A percentile compares a stretch with the other conserved stretches of the same genome.
Evolutionary conservation across 2,888 invertebrate species (phyloP).

Genomic region (Pyrocoelia pectoralis): DNA sequence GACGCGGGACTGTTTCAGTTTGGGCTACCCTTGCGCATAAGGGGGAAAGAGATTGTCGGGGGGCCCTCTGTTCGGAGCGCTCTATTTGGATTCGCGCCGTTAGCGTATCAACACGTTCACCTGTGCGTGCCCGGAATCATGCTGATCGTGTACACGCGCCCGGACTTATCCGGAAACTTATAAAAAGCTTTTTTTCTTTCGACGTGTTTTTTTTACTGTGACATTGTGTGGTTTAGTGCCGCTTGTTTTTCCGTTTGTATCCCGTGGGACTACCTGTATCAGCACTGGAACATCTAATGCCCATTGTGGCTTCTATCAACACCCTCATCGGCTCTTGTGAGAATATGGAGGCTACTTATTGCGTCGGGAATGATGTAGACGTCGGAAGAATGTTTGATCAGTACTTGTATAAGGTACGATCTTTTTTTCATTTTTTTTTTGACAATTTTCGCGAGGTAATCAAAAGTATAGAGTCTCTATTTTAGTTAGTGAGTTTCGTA

Average conservation of each 20-base stretch:
- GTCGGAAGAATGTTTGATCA: slow-evolving; percentile 73
- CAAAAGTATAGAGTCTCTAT: neutral
- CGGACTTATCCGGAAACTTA: slow-evolving; percentile 44
- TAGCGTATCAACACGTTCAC: slow-evolving; percentile 45
- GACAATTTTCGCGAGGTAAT: neutral
- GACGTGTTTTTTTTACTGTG: slow-evolving; percentile 20
- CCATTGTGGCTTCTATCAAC: slow-evolving; percentile 62
- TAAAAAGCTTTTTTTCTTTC: slow-evolving; percentile 19
- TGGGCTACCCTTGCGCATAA: slow-evolving; percentile 55
- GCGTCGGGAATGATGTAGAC: slow-evolving; percentile 67
- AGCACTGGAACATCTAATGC: slow-evolving; percentile 63
- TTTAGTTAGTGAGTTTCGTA: slow-evolving; percentile 25
- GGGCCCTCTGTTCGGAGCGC: slow-evolving; percentile 54
- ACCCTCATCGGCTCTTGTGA: slow-evolving; percentile 62
- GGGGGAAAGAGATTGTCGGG: slow-evolving; percentile 49
- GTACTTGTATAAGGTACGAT: slow-evolving; percentile 69
- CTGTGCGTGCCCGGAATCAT: slow-evolving; percentile 50
- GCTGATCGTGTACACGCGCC: slow-evolving; percentile 53
- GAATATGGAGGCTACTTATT: slow-evolving; percentile 71
- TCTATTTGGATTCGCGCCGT: slow-evolving; percentile 54
- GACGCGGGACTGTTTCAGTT: slow-evolving; percentile 59
- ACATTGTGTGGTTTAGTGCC: slow-evolving; percentile 39
- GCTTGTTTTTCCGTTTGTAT: slow-evolving; percentile 45
- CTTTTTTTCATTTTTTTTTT: slow-evolving; percentile 15
- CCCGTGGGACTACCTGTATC: slow-evolving; percentile 49